Conservation (phyloP, 37 sponge, comb jelly and placozoan species). For the Oscarella lobularis region DNA sequence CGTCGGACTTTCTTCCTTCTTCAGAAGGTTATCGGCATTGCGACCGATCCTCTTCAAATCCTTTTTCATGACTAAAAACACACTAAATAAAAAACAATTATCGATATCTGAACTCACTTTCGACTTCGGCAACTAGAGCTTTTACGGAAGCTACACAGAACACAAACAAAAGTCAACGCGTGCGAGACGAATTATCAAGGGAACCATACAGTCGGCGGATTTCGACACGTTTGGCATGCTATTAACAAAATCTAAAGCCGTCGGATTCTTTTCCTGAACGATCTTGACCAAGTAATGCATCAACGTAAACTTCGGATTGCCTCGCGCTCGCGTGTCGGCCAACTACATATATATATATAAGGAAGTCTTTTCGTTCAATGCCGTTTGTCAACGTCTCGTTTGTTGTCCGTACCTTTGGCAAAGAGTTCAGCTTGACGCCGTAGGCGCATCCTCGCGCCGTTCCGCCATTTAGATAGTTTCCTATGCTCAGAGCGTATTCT, state of each 20-base stretch:
- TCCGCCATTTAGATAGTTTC: constrained; percentile 74
- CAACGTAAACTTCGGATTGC: neutral
- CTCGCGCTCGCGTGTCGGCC: neutral
- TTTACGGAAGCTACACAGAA: constrained; percentile 49
- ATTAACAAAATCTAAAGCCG: neutral
- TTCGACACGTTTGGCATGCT: neutral
- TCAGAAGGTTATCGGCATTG: constrained; percentile 32
- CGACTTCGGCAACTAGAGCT: constrained; percentile 56
- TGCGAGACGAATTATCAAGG: neutral
- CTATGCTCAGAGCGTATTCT: constrained; percentile 57
- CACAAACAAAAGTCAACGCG: neutral
- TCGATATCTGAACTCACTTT: constrained; percentile 26
- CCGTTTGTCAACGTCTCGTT: too few species aligned
- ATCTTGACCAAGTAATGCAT: neutral
- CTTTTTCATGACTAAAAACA: constrained; percentile 45
- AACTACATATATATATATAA: too few species aligned
- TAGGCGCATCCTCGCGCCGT: constrained; percentile 54
- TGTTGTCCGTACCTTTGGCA: constrained; percentile 30
- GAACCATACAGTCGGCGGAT: neutral
- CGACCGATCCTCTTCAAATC: constrained; percentile 53
- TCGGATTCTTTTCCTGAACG: neutral
- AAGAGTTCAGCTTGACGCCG: constrained; percentile 49
- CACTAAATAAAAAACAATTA: neutral
- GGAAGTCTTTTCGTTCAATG: too few species aligned
- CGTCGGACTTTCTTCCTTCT: constrained; percentile 12